Evolutionary conservation across 2,113 vertebrate species (phyloP), one percentile per base, ranked within the genome.

Genomic region (Oenanthe oenanthe): DNA sequence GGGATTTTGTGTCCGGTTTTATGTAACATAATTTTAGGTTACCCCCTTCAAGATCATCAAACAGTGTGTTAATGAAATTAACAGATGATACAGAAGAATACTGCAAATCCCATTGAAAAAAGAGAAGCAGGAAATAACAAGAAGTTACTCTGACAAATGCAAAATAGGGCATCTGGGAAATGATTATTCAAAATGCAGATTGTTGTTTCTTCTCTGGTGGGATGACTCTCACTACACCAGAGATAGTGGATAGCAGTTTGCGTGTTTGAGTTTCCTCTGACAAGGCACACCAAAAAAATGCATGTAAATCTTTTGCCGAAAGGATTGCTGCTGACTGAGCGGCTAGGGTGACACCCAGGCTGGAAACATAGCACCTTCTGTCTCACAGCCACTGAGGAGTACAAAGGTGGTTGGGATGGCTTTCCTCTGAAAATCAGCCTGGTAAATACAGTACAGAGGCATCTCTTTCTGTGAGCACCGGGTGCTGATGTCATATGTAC

Each of bases 61-160:
- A 63, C 17, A 76, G 36, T 34, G 85, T 90, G 66, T 83, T 96
- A 96, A 96, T 93, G 89, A 95, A 97, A 97, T 96, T 92, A 95
- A 68, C 96, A 96, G 91, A 88, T 78, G 87, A 96, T 93, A 71
- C n/a, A 29, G 66, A 86, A 38, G 76, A 87, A 75, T 92, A 96
- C 88, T 96, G 93, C 88, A 94, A 92, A 89, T 85, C 51, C 57
- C 42, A 87, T 0, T 91, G 86, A 50, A 94, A 93, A 92, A 68
- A 87, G 81, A 88, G 91, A 94, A 80, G 73, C 85, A 82, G 95
- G 91, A 97, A 96, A 82, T 95, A 92, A 94, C 50, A 74, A 68
- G 62, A 54, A 91, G 34, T 75, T 36, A 72, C 61, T 43, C 74
- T 93, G 84, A 91, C 60, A 96, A 85, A 96, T 83, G 63, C 76